phyloP scores from a whole-genome alignment of 2,888 invertebrate genomes.

The Globia sparganii region DNA sequence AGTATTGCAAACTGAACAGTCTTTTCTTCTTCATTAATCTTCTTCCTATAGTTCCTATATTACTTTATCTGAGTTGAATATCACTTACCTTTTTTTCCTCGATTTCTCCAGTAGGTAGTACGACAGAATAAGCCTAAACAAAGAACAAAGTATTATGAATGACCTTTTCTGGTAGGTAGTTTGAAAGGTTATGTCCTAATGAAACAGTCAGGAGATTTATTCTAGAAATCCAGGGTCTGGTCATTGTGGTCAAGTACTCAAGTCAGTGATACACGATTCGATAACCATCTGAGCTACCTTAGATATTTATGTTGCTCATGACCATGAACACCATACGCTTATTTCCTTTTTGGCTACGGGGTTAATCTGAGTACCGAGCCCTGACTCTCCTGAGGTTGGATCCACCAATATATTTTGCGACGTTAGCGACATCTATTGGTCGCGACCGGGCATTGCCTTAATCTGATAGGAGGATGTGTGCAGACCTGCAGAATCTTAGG shows the following conservation, averaged over 20 bases:
- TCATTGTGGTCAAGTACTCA: neutral
- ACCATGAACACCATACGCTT: neutral
- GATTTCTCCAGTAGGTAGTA: constrained; percentile 73
- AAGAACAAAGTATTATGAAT: constrained; percentile 8
- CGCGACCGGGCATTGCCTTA: neutral
- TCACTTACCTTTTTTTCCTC: constrained; percentile 79
- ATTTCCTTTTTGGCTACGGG: neutral
- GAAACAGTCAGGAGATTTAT: neutral
- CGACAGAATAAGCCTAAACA: constrained; percentile 69
- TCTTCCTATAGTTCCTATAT: too few species aligned
- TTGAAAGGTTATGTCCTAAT: neutral
- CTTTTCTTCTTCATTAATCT: neutral
- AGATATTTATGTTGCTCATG: neutral
- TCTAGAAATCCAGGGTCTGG: neutral
- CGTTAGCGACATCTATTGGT: constrained; percentile 35
- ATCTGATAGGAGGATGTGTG: constrained; percentile 2
- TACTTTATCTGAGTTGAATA: too few species aligned
- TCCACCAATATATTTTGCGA: neutral
- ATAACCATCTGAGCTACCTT: neutral
- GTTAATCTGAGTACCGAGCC: neutral
- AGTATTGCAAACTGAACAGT: neutral
- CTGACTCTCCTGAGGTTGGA: neutral
- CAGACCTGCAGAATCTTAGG: neutral
- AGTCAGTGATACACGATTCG: neutral
- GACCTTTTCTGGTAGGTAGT: neutral